A percentile compares a stretch with the other conserved stretches of the same genome.
Conservation (phyloP, 2,797 vertebrate species). For the Pantherophis vulpinus region DNA sequence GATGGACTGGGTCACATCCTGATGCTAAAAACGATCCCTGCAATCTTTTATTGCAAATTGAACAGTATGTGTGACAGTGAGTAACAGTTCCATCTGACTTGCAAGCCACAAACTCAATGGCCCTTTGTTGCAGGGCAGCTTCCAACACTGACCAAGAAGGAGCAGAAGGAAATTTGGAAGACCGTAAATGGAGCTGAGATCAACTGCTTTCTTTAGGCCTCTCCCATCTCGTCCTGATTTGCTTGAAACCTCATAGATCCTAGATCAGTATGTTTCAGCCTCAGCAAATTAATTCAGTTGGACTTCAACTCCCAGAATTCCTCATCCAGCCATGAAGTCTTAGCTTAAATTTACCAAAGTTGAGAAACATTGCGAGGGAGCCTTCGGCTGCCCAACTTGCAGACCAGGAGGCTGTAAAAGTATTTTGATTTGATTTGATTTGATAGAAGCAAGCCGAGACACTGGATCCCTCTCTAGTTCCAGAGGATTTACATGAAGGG, state of each 20-base stretch:
- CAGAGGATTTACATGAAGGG: too few relatives aligned
- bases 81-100: neutral
- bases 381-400: too few relatives aligned
- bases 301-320: neutral
- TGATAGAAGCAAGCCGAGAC: too few relatives aligned
- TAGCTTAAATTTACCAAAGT: too few relatives aligned
- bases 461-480: too few relatives aligned
- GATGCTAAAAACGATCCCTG: neutral
- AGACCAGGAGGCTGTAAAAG: too few relatives aligned
- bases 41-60: neutral
- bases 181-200: neutral
- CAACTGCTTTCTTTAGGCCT: neutral
- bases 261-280: neutral
- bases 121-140: neutral
- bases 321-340: neutral
- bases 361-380: too few relatives aligned
- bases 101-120: neutral
- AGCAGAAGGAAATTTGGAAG: neutral
- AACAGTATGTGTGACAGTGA: neutral
- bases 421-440: too few relatives aligned
- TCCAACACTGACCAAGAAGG: neutral
- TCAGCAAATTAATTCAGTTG: neutral
- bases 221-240: neutral
- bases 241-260: neutral
- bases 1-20: neutral